Evolutionary conservation across 2,797 vertebrate genomes (phyloP).

Genomic region (Hoplostethus mediterraneus): DNA sequence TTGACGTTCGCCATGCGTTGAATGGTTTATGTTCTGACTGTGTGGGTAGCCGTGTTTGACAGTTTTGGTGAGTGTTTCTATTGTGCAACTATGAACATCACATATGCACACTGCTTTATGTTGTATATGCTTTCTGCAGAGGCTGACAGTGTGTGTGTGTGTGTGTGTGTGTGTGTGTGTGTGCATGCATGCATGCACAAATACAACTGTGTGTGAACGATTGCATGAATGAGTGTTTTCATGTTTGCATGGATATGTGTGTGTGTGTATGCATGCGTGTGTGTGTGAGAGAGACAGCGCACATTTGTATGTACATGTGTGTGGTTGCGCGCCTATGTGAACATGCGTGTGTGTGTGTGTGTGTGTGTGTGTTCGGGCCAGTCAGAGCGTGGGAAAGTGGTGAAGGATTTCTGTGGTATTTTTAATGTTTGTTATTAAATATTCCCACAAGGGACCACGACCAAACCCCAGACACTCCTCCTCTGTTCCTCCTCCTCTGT

Average conservation of each 20-base stretch:
- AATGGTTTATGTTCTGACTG: slow-evolving; percentile 27
- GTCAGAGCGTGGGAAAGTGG: slow-evolving; percentile 85
- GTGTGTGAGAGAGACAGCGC: slow-evolving; percentile 13
- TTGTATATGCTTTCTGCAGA: slow-evolving; percentile 14
- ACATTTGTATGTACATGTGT: slow-evolving; percentile 10
- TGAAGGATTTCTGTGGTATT: slow-evolving; percentile 85
- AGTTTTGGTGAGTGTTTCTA: slow-evolving; percentile 1
- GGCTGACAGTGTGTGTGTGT: slow-evolving; percentile 2
- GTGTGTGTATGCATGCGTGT: slow-evolving; percentile 38
- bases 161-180: slow-evolving; percentile 3
- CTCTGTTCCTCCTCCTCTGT: slow-evolving; percentile 15
- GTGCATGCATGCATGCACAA: not conserved
- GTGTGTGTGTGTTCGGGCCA: slow-evolving; percentile 66
- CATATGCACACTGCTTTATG: slow-evolving; percentile 15
- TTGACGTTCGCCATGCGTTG: slow-evolving; percentile 36
- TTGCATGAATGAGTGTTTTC: slow-evolving; percentile 34
- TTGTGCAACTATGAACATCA: slow-evolving; percentile 22
- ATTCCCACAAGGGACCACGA: slow-evolving; percentile 84
- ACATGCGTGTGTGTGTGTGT: slow-evolving; percentile 20
- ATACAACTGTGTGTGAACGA: no score
- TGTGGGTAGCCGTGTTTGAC: slow-evolving; percentile 42
- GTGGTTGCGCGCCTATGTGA: not conserved
- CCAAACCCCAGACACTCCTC: slow-evolving; percentile 79
- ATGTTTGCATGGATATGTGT: slow-evolving; percentile 40
- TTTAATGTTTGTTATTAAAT: slow-evolving; percentile 90